Evolutionary conservation across 92 coral and sea anemone genomes (phyloP).

Genomic region (Virgularia gustaviana): DNA sequence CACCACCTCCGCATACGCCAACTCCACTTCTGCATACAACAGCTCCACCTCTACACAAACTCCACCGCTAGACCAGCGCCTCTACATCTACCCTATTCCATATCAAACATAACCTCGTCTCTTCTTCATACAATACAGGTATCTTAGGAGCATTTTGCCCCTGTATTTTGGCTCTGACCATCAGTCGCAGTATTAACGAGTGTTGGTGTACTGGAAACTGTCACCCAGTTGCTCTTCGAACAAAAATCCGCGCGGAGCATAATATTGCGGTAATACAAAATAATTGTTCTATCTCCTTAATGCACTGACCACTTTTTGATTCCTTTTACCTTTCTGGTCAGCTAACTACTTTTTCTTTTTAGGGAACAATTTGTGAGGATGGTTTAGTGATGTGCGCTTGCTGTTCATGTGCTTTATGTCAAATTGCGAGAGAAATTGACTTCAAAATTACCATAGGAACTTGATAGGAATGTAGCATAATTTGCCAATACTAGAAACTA

Average conservation of each 20-base stretch:
- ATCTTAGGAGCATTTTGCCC: not conserved
- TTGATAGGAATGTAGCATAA: too few relatives aligned
- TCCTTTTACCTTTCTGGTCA: not conserved
- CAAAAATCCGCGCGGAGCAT: conserved; percentile 6
- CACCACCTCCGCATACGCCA: not conserved
- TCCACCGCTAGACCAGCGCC: not conserved
- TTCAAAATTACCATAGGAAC: too few relatives aligned
- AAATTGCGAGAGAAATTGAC: conserved; percentile 7
- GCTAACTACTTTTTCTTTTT: not conserved
- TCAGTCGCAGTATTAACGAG: not conserved
- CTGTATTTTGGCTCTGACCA: conserved; percentile 1
- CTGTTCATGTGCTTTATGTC: conserved; percentile 7
- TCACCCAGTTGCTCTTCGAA: not conserved
- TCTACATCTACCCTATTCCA: not conserved
- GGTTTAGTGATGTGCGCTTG: not conserved
- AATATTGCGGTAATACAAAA: not conserved
- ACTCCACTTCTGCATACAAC: too few relatives aligned
- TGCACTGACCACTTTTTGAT: not conserved
- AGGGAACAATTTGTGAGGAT: conserved; percentile 7
- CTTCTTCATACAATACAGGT: not conserved
- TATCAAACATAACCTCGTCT: not conserved
- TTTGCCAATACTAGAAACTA: too few relatives aligned
- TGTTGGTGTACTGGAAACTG: conserved; percentile 6
- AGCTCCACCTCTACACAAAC: too few relatives aligned
- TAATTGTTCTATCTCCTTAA: not conserved